Conservation (phyloP, 2,888 invertebrate species). For the Drosophila macrospina region DNA sequence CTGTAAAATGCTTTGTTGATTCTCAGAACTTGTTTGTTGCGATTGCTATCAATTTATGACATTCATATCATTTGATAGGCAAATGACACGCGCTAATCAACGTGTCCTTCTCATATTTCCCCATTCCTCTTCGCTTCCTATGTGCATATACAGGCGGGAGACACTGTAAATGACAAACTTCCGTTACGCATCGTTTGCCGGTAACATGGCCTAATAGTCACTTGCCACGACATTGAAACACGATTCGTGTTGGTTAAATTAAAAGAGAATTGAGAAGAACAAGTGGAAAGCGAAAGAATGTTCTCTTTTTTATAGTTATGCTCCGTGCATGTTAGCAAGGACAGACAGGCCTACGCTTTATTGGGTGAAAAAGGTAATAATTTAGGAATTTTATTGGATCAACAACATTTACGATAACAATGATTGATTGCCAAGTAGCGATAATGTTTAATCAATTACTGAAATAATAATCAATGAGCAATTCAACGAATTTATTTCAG, state of each 20-base stretch:
- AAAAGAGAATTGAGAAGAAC: slow-evolving; percentile 78
- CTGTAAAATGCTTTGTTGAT: slow-evolving; percentile 62
- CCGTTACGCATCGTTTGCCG: slow-evolving; percentile 70
- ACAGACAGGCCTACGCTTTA: slow-evolving; percentile 38
- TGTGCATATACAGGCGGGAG: not conserved
- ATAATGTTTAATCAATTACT: slow-evolving; percentile 34
- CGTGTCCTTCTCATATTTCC: slow-evolving; percentile 44
- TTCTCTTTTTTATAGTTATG: slow-evolving; percentile 36
- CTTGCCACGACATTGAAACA: slow-evolving; percentile 77
- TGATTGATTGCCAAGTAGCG: slow-evolving; percentile 11
- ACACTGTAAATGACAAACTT: slow-evolving; percentile 56
- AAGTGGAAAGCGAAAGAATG: slow-evolving; percentile 46
- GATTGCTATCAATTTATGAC: slow-evolving; percentile 66
- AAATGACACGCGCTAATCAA: slow-evolving; percentile 77
- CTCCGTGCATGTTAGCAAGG: slow-evolving; percentile 8
- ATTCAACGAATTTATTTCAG: not conserved
- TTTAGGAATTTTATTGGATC: slow-evolving; percentile 34
- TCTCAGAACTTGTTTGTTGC: slow-evolving; percentile 37
- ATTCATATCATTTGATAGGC: slow-evolving; percentile 61
- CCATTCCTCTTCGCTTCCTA: not conserved
- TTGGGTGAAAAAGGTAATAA: slow-evolving; percentile 55
- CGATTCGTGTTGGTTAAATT: slow-evolving; percentile 74
- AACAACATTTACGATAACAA: slow-evolving; percentile 24
- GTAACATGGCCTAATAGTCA: slow-evolving; percentile 71
- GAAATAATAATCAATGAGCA: slow-evolving; percentile 8